Evolutionary conservation across 2,113 vertebrate species (phyloP), one percentile per base, ranked within the genome.

Genomic region (Salminus brasiliensis): DNA sequence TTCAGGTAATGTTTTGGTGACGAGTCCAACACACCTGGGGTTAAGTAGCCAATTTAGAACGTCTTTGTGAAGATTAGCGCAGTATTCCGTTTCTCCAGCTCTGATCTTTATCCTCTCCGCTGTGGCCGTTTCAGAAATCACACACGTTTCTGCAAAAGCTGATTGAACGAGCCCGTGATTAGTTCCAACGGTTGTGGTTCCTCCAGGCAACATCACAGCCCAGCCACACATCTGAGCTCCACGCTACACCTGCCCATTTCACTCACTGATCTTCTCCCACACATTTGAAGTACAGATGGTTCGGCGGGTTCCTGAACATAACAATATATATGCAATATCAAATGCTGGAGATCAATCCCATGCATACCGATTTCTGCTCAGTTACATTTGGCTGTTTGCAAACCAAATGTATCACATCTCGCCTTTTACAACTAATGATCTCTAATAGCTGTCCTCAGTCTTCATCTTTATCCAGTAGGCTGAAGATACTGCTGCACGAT

Each of bases 111-210:
- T 45, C 66, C 66, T 47, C 53, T 59, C 43, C 60, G 0, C 69
- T n/a, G 77, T 49, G 55, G 23, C 49, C 32, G 39, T 62, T 65
- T 65, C 69, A 41, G 30, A 53, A 72, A 79, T 72, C 69, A 59
- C 77, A 72, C 47, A 45, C 16, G 57, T 62, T 62, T 30, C 67
- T 21, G 55, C 43, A 30, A 36, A 53, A 59, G 32, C 78, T 66
- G 78, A 79, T 79, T 59, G 78, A 79, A 70, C 32, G 25, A 53
- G n/a, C 45, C 62, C 21, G 21, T 79, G 69, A 79, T 66, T 79
- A 66, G 68, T 71, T 29, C 59, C 25, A 49, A 34, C 36, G 29
- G 69, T 45, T 66, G 39, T 43, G 69, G 57, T 79, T 79, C 69
- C 49, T 76, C 36, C 43, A 53, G 72, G 65, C 80, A 62, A 52